Conservation (phyloP, 2,888 invertebrate species). For the Epistrophe grossulariae region DNA sequence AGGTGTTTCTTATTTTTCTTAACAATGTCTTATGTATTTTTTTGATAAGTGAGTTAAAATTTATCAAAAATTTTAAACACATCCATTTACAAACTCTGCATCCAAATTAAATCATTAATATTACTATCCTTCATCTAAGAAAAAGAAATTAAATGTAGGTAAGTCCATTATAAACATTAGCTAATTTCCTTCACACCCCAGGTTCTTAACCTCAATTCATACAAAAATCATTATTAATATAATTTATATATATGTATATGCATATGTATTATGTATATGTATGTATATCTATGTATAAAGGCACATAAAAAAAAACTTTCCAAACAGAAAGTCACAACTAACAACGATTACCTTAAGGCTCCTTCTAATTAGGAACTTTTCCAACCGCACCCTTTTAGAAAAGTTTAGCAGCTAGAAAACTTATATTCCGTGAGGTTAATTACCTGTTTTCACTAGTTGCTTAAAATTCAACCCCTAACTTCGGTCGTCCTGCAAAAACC, state of each 20-base stretch:
- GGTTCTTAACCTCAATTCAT: slow-evolving; percentile 31
- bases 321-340: slow-evolving; percentile 59
- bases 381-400: slow-evolving; percentile 59
- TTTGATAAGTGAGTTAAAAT: not conserved
- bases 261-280: not conserved
- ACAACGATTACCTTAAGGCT: slow-evolving; percentile 49
- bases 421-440: slow-evolving; percentile 59
- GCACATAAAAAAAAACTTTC: slow-evolving; percentile 11
- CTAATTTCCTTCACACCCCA: slow-evolving; percentile 27
- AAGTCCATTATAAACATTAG: slow-evolving; percentile 24
- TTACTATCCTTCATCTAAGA: not conserved
- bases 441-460: slow-evolving; percentile 60
- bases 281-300: not conserved
- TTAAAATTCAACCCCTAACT: slow-evolving; percentile 8
- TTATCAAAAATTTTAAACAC: not conserved
- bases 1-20: too few relatives aligned
- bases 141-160: slow-evolving; percentile 2
- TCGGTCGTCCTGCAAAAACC: not conserved
- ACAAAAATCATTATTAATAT: slow-evolving; percentile 21
- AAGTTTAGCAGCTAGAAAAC: slow-evolving; percentile 45
- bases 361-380: slow-evolving; percentile 64
- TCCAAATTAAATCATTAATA: slow-evolving; percentile 1
- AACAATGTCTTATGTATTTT: too few relatives aligned
- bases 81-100: not conserved
- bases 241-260: not conserved